These are phyloP conservation scores for Gastrophysa polygoni DNA, from an alignment of 2,888 invertebrate species.

Conservation along the genomic window DNA sequence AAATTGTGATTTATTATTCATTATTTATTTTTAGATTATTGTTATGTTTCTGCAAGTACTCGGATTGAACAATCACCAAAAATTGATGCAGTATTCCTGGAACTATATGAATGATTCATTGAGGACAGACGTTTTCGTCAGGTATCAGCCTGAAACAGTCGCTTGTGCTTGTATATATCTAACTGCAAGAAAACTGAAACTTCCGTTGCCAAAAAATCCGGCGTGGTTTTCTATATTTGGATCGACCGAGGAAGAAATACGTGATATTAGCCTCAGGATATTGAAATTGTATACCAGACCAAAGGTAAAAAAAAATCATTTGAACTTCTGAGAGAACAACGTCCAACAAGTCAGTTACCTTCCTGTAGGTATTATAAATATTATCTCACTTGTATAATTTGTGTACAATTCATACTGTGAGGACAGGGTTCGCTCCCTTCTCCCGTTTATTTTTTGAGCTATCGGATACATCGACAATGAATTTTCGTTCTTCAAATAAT, in stretches of 20 bases:
- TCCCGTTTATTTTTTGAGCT: too few relatives aligned
- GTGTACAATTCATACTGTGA: too few relatives aligned
- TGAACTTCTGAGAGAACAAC: too few relatives aligned
- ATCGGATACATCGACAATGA: too few relatives aligned
- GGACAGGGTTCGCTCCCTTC: too few relatives aligned
- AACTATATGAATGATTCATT: slow-evolving; percentile 99
- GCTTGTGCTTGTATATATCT: slow-evolving; percentile 99
- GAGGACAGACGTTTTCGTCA: slow-evolving; percentile 94
- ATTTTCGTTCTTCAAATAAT: too few relatives aligned
- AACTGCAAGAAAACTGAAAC: slow-evolving; percentile 85
- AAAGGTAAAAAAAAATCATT: slow-evolving; percentile 73
- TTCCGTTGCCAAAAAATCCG: slow-evolving; percentile 85
- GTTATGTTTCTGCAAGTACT: slow-evolving; percentile 95
- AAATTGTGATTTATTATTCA: background rate
- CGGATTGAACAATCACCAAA: slow-evolving; percentile 84
- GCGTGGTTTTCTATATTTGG: slow-evolving; percentile 90
- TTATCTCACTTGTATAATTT: too few relatives aligned
- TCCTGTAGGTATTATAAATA: too few relatives aligned
- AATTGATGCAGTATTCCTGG: slow-evolving; percentile 96
- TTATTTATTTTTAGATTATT: slow-evolving; percentile 66
- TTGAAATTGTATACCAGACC: slow-evolving; percentile 82
- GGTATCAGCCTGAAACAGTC: slow-evolving; percentile 95
- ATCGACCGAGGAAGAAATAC: slow-evolving; percentile 81
- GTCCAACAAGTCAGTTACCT: too few relatives aligned
- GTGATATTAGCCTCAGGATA: slow-evolving; percentile 82